Evolutionary conservation across 2,113 vertebrate species (phyloP).

Genomic region (Coturnix japonica): DNA sequence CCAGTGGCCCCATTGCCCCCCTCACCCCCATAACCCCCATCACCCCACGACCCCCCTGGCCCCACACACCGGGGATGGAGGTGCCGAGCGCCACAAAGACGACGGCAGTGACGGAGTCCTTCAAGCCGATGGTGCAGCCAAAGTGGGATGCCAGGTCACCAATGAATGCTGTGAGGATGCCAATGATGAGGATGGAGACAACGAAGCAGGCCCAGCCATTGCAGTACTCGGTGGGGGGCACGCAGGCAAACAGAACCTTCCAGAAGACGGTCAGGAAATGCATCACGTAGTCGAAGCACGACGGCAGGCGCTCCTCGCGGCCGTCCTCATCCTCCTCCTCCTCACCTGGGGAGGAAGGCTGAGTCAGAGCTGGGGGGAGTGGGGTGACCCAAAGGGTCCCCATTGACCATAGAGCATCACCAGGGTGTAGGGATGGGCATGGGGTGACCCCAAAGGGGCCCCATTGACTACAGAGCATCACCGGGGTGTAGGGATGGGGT

Average conservation of each 20-base stretch:
- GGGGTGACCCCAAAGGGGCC: no score
- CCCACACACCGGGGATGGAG: no score
- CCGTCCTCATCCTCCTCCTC: slow-evolving; percentile 98
- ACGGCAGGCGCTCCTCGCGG: slow-evolving; percentile 94
- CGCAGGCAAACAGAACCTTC: slow-evolving; percentile 98
- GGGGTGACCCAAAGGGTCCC: neutral
- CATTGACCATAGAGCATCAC: no score
- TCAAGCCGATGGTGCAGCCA: slow-evolving; percentile 97
- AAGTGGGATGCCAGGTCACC: slow-evolving; percentile 97
- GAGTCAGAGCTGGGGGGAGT: neutral
- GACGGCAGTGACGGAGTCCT: slow-evolving; percentile 96
- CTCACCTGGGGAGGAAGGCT: slow-evolving; percentile 69
- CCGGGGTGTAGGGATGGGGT: no score
- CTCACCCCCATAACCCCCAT: no score
- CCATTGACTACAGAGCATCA: no score
- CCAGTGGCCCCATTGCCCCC: no score
- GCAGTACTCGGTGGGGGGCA: slow-evolving; percentile 96
- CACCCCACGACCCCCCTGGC: no score
- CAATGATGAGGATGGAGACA: slow-evolving; percentile 93
- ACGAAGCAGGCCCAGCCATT: slow-evolving; percentile 96
- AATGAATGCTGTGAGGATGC: slow-evolving; percentile 94
- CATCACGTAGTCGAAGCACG: slow-evolving; percentile 99
- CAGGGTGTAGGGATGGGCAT: no score
- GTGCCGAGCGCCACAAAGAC: slow-evolving; percentile 96
- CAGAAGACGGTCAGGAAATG: slow-evolving; percentile 99